phyloP scores from a whole-genome alignment of 2,797 vertebrate genomes.

The Alcedo atthis region DNA sequence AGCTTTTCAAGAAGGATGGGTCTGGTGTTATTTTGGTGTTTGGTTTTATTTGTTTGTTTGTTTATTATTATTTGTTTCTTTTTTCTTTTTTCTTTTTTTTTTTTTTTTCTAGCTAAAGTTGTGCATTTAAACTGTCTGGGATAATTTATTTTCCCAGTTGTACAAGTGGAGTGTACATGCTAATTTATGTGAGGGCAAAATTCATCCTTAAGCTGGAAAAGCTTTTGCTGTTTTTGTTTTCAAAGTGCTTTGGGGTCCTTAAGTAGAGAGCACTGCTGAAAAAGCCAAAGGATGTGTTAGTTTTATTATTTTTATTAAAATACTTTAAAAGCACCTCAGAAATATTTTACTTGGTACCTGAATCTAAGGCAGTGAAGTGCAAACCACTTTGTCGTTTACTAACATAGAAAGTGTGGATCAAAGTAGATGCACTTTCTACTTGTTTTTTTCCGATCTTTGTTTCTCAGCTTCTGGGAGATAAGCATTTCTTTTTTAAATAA shows the following conservation, averaged over 20 bases:
- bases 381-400: not conserved
- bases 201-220: slow-evolving; percentile 33
- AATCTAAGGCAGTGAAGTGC: not conserved
- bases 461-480: not conserved
- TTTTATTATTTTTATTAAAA: slow-evolving; percentile 43
- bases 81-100: not conserved
- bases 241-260: slow-evolving; percentile 18
- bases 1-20: not conserved
- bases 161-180: not conserved
- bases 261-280: slow-evolving; percentile 1
- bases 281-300: not conserved
- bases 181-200: slow-evolving; percentile 43
- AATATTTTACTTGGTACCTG: not conserved
- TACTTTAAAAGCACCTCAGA: slow-evolving; percentile 11
- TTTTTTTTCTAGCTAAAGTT: not conserved
- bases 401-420: not conserved
- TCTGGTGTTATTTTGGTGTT: not conserved
- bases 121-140: not conserved
- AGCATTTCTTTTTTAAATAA: not conserved
- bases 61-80: too few species aligned
- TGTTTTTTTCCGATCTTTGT: not conserved
- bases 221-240: slow-evolving; percentile 16
- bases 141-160: slow-evolving; percentile 23
- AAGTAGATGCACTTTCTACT: not conserved
- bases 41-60: too few species aligned